Percentiles rank a stretch among this genome's conserved stretches.
Conservation (phyloP, 1,140 invertebrate genomes). For the Macrotrachela quadricornifera region DNA sequence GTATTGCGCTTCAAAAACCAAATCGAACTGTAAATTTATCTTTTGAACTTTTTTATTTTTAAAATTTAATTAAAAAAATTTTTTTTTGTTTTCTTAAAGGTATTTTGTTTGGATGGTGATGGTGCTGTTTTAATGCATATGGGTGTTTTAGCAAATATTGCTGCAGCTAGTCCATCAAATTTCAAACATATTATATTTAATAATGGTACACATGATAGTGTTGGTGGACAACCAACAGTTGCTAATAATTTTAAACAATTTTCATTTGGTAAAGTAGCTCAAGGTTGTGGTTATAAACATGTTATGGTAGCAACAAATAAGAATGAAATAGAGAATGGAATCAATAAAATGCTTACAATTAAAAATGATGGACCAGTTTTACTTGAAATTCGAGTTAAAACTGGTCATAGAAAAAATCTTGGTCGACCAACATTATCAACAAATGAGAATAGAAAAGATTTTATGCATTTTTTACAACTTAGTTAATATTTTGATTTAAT, state of each 20-base stretch:
- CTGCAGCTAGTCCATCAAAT: constrained; percentile 20
- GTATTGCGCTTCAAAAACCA: constrained; percentile 28
- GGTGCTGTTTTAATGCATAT: constrained; percentile 33
- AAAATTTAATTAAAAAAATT: background rate
- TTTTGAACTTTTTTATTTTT: background rate
- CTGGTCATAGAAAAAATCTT: constrained; percentile 26
- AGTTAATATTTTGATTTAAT: background rate
- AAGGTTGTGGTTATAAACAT: constrained; percentile 27
- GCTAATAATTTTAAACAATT: constrained; percentile 17
- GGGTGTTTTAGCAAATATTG: constrained; percentile 29
- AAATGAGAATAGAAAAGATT: constrained; percentile 30
- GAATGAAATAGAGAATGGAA: constrained; percentile 19
- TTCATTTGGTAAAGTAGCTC: constrained; percentile 20
- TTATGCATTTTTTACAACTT: constrained; percentile 30
- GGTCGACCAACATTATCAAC: constrained; percentile 31
- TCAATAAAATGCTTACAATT: constrained; percentile 13
- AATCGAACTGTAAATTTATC: constrained; percentile 11
- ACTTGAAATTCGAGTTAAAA: constrained; percentile 26
- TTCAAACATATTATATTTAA: constrained; percentile 32
- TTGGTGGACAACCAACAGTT: constrained; percentile 30
- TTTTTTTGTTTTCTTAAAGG: constrained; percentile 6
- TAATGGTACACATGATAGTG: constrained; percentile 33
- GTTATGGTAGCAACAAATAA: constrained; percentile 19
- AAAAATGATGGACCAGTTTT: constrained; percentile 23
- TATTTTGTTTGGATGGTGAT: constrained; percentile 32